phyloP scores from a whole-genome alignment of 2,113 vertebrate species.

The Pluvialis apricaria region DNA sequence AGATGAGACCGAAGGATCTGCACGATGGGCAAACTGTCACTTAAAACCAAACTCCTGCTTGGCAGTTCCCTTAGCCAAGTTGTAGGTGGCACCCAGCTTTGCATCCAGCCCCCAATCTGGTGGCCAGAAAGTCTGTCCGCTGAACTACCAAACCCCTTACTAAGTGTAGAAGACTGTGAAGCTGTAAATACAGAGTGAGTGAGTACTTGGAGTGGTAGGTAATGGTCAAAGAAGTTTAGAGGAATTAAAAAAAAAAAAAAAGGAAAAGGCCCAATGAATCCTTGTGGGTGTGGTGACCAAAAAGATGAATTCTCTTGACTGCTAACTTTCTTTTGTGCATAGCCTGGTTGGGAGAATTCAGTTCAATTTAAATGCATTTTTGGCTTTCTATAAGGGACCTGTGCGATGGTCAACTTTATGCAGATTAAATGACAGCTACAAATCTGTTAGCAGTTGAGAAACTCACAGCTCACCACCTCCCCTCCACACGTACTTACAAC shows the following conservation, averaged over 20 bases:
- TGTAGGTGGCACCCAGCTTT: constrained; percentile 40
- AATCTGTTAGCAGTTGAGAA: not conserved
- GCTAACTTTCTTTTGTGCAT: not conserved
- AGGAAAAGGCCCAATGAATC: not conserved
- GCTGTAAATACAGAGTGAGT: not conserved
- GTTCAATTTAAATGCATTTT: not conserved
- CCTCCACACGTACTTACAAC: rapidly evolving
- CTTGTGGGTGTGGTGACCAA: not conserved
- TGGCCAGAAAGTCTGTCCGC: not conserved
- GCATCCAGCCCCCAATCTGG: not conserved
- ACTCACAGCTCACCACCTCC: not conserved
- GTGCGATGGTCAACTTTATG: not conserved
- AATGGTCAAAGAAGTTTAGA: not conserved
- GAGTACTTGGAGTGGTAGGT: not conserved
- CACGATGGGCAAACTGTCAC: not conserved
- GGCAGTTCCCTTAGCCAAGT: constrained; percentile 12
- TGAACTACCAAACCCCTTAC: not conserved
- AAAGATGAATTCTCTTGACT: not conserved
- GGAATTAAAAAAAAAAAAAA: not conserved
- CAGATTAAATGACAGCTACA: not conserved
- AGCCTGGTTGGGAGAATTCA: not conserved
- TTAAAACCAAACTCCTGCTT: constrained; percentile 29
- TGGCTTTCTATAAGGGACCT: not conserved
- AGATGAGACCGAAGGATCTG: constrained; percentile 9
- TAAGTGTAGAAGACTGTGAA: not conserved